Evolutionary conservation across 2,888 invertebrate genomes (phyloP), one percentile per base, ranked within the genome.

Genomic region (Drosophila infuscata): DNA sequence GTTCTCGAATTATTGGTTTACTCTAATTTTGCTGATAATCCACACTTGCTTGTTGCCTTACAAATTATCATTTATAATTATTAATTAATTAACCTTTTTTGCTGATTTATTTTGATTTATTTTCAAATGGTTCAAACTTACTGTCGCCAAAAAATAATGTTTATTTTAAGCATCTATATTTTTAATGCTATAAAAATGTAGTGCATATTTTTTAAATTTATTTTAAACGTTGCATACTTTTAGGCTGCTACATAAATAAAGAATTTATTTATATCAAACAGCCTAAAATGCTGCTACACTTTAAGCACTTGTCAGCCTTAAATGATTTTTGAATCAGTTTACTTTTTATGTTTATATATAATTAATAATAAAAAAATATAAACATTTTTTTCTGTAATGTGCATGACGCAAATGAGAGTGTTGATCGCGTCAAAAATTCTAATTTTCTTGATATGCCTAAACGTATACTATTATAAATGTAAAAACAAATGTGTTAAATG

Each of bases 171-270:
- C n/a, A 5, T n/a, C 41, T 41, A 36, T 36, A 6, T 7, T 36
- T 17, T 17, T 36, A 7, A 20, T 20, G 11, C 11, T 5, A 11
- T 20, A 11, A 4, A 11, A 20, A 43, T 12, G 0, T 4, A 11
- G 5, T 0, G 20, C 1, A 20, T 5, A 20, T 3, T 3, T 6
- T 6, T 1, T 12, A 0, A 0, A 8, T 32, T 57, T 5, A 29
- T 9, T 38, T 8, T 15, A 35, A 9, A 3, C 11, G 0, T 43
- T 38, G 70, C 75, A 75, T 70, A 75, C 62, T 75, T 63, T 66
- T 0, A 4, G 60, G 61, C 11, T 2, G 54, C 0, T 0, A 1
- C 0, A 0, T 8, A 29, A 57, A 17, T 17, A 11, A 6, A 5
- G 0, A 6, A 3, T n/a, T 1, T 17, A 6, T 0, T 51, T 51